phyloP scores from a whole-genome alignment of 2,888 invertebrate genomes.

The Heliconius erato region DNA sequence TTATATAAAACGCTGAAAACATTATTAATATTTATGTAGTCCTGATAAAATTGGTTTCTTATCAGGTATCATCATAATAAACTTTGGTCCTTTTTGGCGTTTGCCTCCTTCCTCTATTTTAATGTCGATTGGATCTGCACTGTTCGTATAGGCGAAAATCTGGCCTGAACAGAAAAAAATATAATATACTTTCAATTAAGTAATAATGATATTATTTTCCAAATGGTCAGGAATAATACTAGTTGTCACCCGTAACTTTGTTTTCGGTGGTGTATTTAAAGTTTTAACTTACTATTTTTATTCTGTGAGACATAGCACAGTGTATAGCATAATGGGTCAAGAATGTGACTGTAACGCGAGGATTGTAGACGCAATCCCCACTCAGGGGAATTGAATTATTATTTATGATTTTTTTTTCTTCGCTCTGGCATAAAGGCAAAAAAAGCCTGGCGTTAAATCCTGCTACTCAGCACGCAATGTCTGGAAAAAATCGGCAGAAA shows the following conservation, averaged over 20 bases:
- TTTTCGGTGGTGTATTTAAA: not conserved
- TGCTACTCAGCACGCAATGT: too few species aligned
- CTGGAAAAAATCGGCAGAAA: too few species aligned
- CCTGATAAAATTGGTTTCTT: conserved; percentile 56
- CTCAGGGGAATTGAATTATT: too few species aligned
- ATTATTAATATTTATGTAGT: conserved; percentile 9
- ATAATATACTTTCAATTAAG: not conserved
- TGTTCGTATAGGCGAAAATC: conserved; percentile 19
- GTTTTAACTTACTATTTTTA: not conserved
- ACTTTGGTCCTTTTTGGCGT: conserved; percentile 43
- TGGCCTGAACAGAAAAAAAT: conserved; percentile 20
- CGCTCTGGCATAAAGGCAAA: too few species aligned
- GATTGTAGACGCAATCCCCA: too few species aligned
- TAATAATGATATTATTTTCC: not conserved
- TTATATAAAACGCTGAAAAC: not conserved
- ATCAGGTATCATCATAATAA: conserved; percentile 57
- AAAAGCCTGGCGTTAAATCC: too few species aligned
- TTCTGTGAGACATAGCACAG: not conserved
- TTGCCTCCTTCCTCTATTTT: conserved; percentile 51
- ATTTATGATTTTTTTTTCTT: too few species aligned
- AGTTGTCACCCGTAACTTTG: not conserved
- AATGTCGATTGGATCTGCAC: conserved; percentile 58
- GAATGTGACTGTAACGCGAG: too few species aligned
- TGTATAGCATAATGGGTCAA: too few species aligned
- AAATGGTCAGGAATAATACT: not conserved